Conservation (phyloP, 1,140 invertebrate genomes). For the Drosophila funebris region DNA sequence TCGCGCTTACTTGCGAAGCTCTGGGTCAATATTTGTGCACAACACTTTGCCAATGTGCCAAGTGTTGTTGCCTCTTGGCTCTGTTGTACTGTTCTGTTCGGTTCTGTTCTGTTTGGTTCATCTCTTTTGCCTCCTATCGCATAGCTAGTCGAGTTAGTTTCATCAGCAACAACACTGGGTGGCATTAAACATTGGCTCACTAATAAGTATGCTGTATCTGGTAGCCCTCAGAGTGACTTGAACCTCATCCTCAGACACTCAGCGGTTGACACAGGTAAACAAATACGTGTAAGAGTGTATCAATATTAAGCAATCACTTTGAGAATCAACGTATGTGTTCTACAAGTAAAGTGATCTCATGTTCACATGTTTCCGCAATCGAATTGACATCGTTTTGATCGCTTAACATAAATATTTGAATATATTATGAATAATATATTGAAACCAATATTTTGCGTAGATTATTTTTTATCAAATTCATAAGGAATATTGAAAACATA, state of each 20-base stretch:
- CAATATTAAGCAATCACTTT: slow-evolving; percentile 1
- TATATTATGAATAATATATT: not conserved
- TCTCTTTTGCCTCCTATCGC: not conserved
- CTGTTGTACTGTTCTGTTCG: too few species aligned
- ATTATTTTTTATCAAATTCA: not conserved
- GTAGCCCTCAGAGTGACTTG: slow-evolving; percentile 13
- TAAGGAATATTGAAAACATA: too few species aligned
- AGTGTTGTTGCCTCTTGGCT: slow-evolving; percentile 49
- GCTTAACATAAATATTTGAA: not conserved
- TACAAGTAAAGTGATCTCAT: not conserved
- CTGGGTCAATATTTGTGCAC: slow-evolving; percentile 73
- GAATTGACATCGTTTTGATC: not conserved
- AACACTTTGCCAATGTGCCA: slow-evolving; percentile 80
- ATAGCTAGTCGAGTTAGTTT: not conserved
- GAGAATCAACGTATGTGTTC: not conserved
- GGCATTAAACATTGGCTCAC: slow-evolving; percentile 36
- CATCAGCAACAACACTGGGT: slow-evolving; percentile 21
- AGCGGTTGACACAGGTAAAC: slow-evolving; percentile 2
- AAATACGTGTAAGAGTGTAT: slow-evolving; percentile 8
- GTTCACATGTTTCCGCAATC: not conserved
- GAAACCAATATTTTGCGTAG: not conserved
- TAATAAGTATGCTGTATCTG: slow-evolving; percentile 17
- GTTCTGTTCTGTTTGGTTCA: too few species aligned
- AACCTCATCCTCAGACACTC: slow-evolving; percentile 32
- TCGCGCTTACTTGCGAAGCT: slow-evolving; percentile 81